Conservation (phyloP, 2,797 vertebrate genomes). For the Melopsittacus undulatus region DNA sequence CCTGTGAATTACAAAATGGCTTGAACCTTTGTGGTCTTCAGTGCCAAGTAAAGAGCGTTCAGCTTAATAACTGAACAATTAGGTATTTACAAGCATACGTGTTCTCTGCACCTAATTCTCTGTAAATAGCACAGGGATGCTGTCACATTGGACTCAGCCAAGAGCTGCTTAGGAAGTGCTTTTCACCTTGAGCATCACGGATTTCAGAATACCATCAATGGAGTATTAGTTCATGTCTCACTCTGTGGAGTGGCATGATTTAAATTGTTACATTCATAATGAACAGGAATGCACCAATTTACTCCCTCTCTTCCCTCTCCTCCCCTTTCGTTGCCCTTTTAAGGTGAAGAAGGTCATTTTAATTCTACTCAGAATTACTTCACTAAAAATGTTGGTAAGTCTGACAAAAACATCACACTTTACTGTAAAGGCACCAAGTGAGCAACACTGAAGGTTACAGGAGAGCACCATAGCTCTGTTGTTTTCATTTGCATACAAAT, state of each 20-base stretch:
- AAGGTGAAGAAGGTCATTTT: slow-evolving; percentile 34
- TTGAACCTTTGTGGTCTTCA: not conserved
- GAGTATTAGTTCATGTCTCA: not conserved
- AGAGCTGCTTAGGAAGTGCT: not conserved
- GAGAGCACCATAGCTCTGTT: not conserved
- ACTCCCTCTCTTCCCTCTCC: not conserved
- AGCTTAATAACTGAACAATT: not conserved
- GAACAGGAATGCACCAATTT: not conserved
- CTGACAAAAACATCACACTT: slow-evolving; percentile 39
- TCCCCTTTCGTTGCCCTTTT: slow-evolving; percentile 9
- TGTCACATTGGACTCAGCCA: not conserved
- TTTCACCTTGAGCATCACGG: not conserved
- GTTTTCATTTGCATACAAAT: slow-evolving; percentile 57
- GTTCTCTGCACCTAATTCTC: not conserved
- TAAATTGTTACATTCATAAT: slow-evolving; percentile 1
- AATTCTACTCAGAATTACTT: slow-evolving; percentile 46
- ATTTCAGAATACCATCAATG: not conserved
- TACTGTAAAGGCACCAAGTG: not conserved
- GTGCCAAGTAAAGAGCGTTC: not conserved
- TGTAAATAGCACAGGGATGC: not conserved
- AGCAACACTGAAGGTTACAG: slow-evolving; percentile 35
- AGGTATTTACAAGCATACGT: accelerated
- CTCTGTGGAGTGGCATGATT: not conserved
- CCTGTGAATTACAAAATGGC: not conserved
- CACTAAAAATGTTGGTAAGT: slow-evolving; percentile 48